phyloP scores from a whole-genome alignment of 92 coral and sea anemone genomes.

The Umimayanthus chanpuru region DNA sequence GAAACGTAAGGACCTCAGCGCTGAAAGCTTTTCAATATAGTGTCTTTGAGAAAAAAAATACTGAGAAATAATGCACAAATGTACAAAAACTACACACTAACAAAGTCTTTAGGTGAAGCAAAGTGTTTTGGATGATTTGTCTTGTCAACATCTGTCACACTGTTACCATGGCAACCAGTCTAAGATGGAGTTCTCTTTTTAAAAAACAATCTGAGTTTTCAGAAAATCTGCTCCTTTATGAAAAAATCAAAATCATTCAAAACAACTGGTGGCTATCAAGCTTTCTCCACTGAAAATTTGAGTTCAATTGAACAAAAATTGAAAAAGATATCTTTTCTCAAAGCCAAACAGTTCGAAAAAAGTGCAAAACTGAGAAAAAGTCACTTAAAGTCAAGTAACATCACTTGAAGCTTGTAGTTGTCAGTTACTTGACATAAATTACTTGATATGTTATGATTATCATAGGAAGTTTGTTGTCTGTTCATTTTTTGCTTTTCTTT shows the following conservation, averaged over 20 bases:
- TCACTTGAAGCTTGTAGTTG: constrained; percentile 24
- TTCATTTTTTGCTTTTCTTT: neutral
- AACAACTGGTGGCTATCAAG: constrained; percentile 24
- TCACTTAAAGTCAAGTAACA: too few relatives aligned
- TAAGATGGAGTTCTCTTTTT: constrained; percentile 2
- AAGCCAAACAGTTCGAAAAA: constrained; percentile 10
- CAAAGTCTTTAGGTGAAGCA: neutral
- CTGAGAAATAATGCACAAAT: neutral
- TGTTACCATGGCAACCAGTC: constrained; percentile 18
- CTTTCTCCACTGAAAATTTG: constrained; percentile 19
- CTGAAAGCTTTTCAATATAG: constrained; percentile 5
- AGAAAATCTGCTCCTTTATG: neutral
- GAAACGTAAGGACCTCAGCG: neutral
- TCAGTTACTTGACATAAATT: constrained; percentile 2
- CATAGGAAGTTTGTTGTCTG: neutral
- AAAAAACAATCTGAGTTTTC: neutral
- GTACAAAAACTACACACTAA: constrained; percentile 16
- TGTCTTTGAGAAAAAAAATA: constrained; percentile 19
- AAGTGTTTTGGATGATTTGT: constrained; percentile 11
- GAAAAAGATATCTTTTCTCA: constrained; percentile 24
- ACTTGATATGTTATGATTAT: constrained; percentile 14
- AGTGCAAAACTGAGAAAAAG: constrained; percentile 12
- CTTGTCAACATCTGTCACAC: too few relatives aligned
- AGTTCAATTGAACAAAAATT: constrained; percentile 19
- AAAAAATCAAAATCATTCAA: constrained; percentile 28